These are phyloP conservation scores for Chrysoperla carnea DNA, from an alignment of 1,140 invertebrate genomes.

Conservation along the genomic window DNA sequence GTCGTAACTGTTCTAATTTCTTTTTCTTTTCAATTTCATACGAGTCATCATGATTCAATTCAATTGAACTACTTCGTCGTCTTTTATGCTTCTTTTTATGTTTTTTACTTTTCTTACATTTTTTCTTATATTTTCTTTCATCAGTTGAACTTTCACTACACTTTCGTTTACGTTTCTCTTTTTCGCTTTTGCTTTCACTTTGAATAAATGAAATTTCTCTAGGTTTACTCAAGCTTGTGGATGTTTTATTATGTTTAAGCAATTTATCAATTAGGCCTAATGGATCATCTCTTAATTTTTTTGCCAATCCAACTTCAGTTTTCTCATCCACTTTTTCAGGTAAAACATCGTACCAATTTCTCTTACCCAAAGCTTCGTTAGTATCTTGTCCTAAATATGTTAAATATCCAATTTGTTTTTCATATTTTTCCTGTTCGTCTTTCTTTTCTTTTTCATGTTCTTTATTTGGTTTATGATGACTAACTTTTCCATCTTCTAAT, in stretches of 20 bases:
- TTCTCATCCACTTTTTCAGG: slow-evolving; percentile 31
- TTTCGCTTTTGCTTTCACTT: slow-evolving; percentile 6
- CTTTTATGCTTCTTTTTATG: slow-evolving; percentile 21
- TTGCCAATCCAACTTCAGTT: slow-evolving; percentile 37
- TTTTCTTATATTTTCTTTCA: slow-evolving; percentile 9
- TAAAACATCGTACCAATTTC: slow-evolving; percentile 64
- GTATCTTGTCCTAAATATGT: slow-evolving; percentile 92
- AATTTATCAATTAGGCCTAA: slow-evolving; percentile 48
- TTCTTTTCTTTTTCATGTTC: slow-evolving; percentile 86
- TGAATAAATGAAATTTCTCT: no score
- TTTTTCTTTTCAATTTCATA: slow-evolving; percentile 21
- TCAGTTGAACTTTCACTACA: slow-evolving; percentile 12
- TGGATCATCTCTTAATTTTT: slow-evolving; percentile 53
- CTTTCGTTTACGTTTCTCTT: slow-evolving; percentile 18
- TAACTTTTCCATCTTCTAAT: slow-evolving; percentile 51
- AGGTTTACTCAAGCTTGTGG: slow-evolving; percentile 8
- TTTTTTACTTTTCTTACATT: slow-evolving; percentile 23
- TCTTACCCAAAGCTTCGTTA: slow-evolving; percentile 62
- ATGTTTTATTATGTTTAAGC: slow-evolving; percentile 11
- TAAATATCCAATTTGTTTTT: slow-evolving; percentile 91
- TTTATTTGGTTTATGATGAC: slow-evolving; percentile 48
- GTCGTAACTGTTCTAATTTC: slow-evolving; percentile 56
- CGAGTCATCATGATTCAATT: slow-evolving; percentile 7
- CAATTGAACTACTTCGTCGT: slow-evolving; percentile 9
- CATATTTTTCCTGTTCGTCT: slow-evolving; percentile 88